Conservation (phyloP, 92 coral and sea anemone species). For the Porites rus region DNA sequence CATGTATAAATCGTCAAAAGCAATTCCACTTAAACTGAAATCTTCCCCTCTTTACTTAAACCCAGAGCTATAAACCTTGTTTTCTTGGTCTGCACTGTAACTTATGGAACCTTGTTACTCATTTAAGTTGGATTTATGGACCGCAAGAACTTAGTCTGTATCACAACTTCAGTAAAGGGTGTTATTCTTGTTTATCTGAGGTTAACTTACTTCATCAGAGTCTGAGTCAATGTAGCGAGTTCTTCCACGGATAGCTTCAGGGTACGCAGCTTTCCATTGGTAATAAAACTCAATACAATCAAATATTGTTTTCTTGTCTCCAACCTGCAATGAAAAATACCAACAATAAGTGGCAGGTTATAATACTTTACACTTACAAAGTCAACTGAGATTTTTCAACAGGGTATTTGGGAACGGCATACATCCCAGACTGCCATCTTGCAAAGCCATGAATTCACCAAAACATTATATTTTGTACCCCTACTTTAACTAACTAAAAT, state of each 20-base stretch:
- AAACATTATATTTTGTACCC: not conserved
- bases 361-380: not conserved
- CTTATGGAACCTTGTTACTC: no score
- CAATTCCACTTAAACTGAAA: no score
- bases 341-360: not conserved
- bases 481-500: not conserved
- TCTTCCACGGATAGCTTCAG: conserved; percentile 95
- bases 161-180: no score
- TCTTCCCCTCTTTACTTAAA: no score
- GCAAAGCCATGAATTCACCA: not conserved
- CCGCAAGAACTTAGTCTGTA: no score
- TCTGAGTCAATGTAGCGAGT: conserved; percentile 93
- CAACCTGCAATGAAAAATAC: conserved; percentile 60
- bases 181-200: no score
- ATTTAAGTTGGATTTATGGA: no score
- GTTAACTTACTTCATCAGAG: conserved; percentile 73
- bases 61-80: no score
- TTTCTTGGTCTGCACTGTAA: no score
- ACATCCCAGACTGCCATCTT: no score
- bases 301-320: conserved; percentile 80
- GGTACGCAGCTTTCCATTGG: conserved; percentile 96
- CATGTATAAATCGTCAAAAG: no score
- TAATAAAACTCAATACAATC: conserved; percentile 97
- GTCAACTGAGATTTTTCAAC: not conserved
- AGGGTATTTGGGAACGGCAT: no score